phyloP scores from a whole-genome alignment of 2,797 vertebrate species.

The Sebastes ruberrimus region DNA sequence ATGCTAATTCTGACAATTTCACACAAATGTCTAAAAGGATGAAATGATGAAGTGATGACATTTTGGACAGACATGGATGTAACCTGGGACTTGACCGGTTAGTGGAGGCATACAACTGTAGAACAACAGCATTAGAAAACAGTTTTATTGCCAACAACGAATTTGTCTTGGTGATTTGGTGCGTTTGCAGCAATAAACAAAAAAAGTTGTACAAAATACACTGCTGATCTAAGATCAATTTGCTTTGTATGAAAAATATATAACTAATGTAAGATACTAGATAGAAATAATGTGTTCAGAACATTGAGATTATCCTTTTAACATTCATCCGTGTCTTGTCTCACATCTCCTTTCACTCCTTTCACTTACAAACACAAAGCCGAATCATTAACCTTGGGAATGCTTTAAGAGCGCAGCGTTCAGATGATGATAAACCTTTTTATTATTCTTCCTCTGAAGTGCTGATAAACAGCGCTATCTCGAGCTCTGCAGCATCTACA shows the following conservation, averaged over 20 bases:
- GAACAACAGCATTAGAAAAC: not conserved
- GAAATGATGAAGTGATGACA: not conserved
- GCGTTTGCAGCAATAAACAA: not conserved
- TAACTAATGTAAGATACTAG: not conserved
- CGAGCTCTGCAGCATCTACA: slow-evolving; percentile 17
- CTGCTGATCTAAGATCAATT: not conserved
- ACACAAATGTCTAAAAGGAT: not conserved
- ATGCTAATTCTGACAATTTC: not conserved
- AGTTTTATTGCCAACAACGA: not conserved
- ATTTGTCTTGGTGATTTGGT: no score
- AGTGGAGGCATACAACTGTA: not conserved
- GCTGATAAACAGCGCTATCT: slow-evolving; percentile 48
- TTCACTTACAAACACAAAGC: not conserved
- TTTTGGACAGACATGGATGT: not conserved
- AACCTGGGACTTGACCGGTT: not conserved
- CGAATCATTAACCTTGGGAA: not conserved
- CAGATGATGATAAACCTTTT: slow-evolving; percentile 29
- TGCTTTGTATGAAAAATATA: not conserved
- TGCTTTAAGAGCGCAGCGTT: not conserved
- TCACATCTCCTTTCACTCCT: not conserved
- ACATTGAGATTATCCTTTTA: not conserved
- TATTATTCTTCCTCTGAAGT: slow-evolving; percentile 16
- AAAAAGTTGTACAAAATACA: not conserved
- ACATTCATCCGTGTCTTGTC: not conserved
- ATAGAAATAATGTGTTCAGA: not conserved